These are phyloP conservation scores for Aphyosemion australe DNA, from an alignment of 2,113 vertebrate genomes.

Conservation along the genomic window DNA sequence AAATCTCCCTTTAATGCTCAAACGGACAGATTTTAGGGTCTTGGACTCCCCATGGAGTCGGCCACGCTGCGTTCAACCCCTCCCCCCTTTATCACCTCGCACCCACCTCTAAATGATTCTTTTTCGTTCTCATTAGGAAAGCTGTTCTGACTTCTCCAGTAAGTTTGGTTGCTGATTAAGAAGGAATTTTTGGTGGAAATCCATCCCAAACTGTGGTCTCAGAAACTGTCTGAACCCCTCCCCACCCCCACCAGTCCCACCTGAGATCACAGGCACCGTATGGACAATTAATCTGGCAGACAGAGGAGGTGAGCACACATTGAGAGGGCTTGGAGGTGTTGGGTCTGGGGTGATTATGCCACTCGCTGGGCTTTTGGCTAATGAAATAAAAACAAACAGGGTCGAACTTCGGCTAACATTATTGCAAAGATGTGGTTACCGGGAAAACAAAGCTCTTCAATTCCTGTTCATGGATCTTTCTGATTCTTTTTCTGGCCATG, in stretches of 20 bases:
- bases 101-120: constrained; percentile 62
- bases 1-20: constrained; percentile 86
- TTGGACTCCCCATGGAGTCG: constrained; percentile 61
- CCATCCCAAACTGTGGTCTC: constrained; percentile 56
- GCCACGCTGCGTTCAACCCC: constrained; percentile 28
- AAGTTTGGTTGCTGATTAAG: constrained; percentile 68
- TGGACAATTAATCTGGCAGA: constrained; percentile 69
- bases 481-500: too few species aligned
- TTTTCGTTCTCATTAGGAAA: constrained; percentile 76
- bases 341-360: constrained; percentile 62
- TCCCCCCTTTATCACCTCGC: constrained; percentile 18
- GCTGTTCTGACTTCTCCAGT: constrained; percentile 66
- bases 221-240: constrained; percentile 50
- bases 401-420: constrained; percentile 27
- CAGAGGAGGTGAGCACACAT: constrained; percentile 50
- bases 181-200: constrained; percentile 58
- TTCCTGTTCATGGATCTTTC: too few species aligned
- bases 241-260: constrained; percentile 26
- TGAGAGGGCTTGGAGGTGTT: constrained; percentile 55
- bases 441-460: too few species aligned
- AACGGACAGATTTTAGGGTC: constrained; percentile 81
- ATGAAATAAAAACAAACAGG: constrained; percentile 56
- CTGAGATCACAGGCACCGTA: constrained; percentile 60
- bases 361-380: constrained; percentile 54
- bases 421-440: too few species aligned